Evolutionary conservation across 2,113 vertebrate species (phyloP).

Genomic region (Corythoichthys haematopterus): DNA sequence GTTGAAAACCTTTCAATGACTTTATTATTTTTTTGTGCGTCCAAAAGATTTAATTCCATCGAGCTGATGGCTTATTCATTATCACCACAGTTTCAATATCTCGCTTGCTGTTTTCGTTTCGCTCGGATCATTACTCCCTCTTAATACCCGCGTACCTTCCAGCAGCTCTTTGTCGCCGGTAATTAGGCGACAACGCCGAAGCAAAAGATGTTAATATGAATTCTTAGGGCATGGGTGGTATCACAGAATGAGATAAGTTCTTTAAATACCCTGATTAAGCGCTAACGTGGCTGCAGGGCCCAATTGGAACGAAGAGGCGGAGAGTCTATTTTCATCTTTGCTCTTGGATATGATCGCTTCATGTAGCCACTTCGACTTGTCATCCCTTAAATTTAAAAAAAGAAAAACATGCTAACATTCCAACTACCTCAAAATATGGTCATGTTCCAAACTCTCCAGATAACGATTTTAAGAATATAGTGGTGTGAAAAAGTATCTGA

Average conservation of each 20-base stretch:
- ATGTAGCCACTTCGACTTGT: not conserved
- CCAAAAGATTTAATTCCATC: not conserved
- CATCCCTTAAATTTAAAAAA: not conserved
- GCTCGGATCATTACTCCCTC: constrained; percentile 58
- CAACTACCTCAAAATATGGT: not conserved
- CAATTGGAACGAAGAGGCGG: constrained; percentile 22
- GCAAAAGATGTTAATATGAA: constrained; percentile 58
- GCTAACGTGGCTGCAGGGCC: constrained; percentile 29
- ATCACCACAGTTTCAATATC: not conserved
- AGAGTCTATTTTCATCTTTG: constrained; percentile 48
- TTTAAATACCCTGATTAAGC: constrained; percentile 39
- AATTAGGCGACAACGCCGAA: constrained; percentile 65
- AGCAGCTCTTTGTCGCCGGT: constrained; percentile 57
- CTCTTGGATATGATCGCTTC: not conserved
- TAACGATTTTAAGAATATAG: too few relatives aligned
- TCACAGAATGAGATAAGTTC: constrained; percentile 40
- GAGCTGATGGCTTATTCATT: not conserved
- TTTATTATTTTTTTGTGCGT: not conserved
- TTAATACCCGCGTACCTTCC: constrained; percentile 60
- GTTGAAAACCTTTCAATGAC: not conserved
- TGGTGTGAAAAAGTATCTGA: too few relatives aligned
- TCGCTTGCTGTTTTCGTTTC: not conserved
- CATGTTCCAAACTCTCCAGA: not conserved
- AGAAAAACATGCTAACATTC: not conserved
- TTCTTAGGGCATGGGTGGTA: constrained; percentile 51